Conservation (phyloP, 2,888 invertebrate species). For the Chromoteleia sp. region DNA sequence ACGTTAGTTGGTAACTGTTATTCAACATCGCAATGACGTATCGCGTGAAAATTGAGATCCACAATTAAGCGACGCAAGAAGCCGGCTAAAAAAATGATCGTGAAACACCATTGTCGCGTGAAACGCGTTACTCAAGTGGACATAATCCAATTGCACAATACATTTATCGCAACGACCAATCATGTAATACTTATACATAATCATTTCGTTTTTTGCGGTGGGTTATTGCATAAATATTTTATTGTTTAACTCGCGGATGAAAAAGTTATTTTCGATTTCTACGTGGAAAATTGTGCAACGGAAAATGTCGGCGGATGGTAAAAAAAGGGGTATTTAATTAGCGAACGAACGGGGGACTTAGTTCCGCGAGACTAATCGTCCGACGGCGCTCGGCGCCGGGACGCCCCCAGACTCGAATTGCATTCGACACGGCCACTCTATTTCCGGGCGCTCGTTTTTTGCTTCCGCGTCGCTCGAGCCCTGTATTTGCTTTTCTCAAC, state of each 20-base stretch:
- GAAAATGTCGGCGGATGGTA: neutral
- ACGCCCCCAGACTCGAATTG: slow-evolving; percentile 73
- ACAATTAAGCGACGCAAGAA: slow-evolving; percentile 11
- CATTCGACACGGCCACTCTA: slow-evolving; percentile 81
- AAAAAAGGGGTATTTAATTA: slow-evolving; percentile 20
- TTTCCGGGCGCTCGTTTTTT: slow-evolving; percentile 75
- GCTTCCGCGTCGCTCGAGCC: slow-evolving; percentile 5
- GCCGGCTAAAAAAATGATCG: slow-evolving; percentile 48
- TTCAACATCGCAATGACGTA: slow-evolving; percentile 50
- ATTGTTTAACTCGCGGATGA: slow-evolving; percentile 42
- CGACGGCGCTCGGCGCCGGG: slow-evolving; percentile 81
- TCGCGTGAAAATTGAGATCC: slow-evolving; percentile 41
- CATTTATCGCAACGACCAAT: slow-evolving; percentile 50
- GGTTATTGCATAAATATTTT: slow-evolving; percentile 58
- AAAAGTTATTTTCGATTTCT: slow-evolving; percentile 58
- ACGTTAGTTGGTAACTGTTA: slow-evolving; percentile 39
- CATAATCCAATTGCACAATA: slow-evolving; percentile 61
- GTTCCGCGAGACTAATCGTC: slow-evolving; percentile 80
- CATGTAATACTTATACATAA: slow-evolving; percentile 61
- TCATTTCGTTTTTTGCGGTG: slow-evolving; percentile 40
- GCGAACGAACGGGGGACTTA: slow-evolving; percentile 13
- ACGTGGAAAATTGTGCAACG: slow-evolving; percentile 42
- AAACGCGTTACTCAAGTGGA: slow-evolving; percentile 62
- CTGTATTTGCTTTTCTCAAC: slow-evolving; percentile 26
- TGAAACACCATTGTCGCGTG: slow-evolving; percentile 63